Evolutionary conservation across 2,888 invertebrate species (phyloP).

Genomic region (Thelaira solivaga): DNA sequence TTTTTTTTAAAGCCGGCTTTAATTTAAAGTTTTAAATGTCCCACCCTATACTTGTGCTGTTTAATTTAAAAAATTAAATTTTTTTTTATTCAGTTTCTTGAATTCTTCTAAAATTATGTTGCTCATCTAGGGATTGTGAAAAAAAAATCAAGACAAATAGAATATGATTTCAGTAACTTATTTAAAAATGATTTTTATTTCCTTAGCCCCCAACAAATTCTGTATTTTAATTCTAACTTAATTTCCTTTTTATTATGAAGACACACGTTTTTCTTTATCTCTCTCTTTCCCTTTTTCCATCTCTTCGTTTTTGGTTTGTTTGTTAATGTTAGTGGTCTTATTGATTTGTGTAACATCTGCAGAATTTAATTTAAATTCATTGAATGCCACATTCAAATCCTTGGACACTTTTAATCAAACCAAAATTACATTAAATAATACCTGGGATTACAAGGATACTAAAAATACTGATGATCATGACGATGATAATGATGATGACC

Average conservation of each 20-base stretch:
- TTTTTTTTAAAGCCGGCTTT: no score
- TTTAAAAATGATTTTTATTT: no score
- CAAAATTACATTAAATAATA: constrained; percentile 43
- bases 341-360: constrained; percentile 25
- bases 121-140: no score
- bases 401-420: constrained; percentile 44
- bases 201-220: no score
- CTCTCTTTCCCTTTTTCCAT: background rate
- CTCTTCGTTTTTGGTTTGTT: background rate
- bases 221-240: background rate
- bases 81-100: no score
- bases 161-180: no score
- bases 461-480: constrained; percentile 21
- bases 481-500: constrained; percentile 28
- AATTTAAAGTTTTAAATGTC: no score
- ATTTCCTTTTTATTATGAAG: background rate
- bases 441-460: constrained; percentile 10
- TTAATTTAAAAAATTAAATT: no score
- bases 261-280: background rate
- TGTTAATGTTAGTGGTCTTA: constrained; percentile 1
- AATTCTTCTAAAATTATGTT: no score
- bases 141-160: no score
- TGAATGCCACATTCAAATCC: constrained; percentile 31
- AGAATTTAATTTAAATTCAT: constrained; percentile 35
- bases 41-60: no score